phyloP scores from a whole-genome alignment of 2,797 vertebrate genomes.

The Helicolenus hilgendorfi region DNA sequence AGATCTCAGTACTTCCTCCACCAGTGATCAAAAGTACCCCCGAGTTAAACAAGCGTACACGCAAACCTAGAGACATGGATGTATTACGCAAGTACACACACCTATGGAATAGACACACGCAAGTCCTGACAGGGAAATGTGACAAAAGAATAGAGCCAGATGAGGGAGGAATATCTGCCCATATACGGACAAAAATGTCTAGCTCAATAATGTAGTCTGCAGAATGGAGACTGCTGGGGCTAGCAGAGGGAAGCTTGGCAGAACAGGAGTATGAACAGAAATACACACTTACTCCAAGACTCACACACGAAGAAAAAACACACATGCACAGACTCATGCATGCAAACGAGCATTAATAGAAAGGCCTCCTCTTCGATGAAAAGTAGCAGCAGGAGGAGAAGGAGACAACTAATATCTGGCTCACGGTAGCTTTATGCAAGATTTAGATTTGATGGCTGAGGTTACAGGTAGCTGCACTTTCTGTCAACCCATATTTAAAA shows the following conservation, averaged over 20 bases:
- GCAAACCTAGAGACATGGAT: background rate
- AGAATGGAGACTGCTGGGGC: slow-evolving; percentile 8
- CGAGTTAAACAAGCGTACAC: background rate
- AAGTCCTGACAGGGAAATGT: background rate
- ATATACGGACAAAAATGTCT: slow-evolving; percentile 15
- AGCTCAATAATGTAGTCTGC: slow-evolving; percentile 6
- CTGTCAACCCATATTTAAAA: slow-evolving; percentile 60
- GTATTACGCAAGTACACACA: background rate
- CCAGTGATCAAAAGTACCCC: background rate
- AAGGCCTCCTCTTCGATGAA: slow-evolving; percentile 14
- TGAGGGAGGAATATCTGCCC: background rate
- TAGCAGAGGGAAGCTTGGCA: background rate
- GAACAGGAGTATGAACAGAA: slow-evolving; percentile 10
- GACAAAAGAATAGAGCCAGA: background rate
- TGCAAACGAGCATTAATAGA: background rate
- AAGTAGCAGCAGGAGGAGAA: background rate
- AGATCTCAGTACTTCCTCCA: background rate
- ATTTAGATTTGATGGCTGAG: slow-evolving; percentile 59
- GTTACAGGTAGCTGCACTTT: slow-evolving; percentile 61
- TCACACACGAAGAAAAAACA: background rate
- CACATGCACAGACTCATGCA: background rate
- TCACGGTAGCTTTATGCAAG: slow-evolving; percentile 1
- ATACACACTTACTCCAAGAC: slow-evolving; percentile 5
- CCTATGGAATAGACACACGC: background rate
- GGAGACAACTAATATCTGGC: slow-evolving; percentile 21